Evolutionary conservation across 2,797 vertebrate genomes (phyloP), one percentile per base, ranked within the genome.

Genomic region (Momotus momota): DNA sequence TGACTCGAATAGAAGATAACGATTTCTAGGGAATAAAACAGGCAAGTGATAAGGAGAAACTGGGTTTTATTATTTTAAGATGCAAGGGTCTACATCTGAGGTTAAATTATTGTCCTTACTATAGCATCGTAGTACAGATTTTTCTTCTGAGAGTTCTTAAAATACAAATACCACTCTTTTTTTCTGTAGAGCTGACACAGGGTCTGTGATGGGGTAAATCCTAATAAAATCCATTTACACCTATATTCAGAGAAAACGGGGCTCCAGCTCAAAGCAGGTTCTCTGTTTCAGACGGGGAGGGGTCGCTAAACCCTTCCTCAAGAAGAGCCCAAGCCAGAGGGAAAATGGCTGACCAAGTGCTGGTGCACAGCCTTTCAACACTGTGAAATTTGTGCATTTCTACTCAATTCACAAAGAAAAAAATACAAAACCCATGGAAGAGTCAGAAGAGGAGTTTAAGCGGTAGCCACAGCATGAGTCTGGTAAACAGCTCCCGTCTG

Each of bases 1-100:
- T 94, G 88, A 98, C 97, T 94, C 94, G 96, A 84, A 98, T 40
- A 38, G 98, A 98, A 31, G 98, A 98, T 2, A 85, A 43, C 8
- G 98, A 97, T n/a, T 94, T 98, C 98, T 99, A 93, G 22, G 73
- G 77, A 94, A 88, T 20, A 86, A 91, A 75, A 33, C 25, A 81
- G 51, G 4, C 29, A 70, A 69, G 22, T 14, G 2, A 33, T 69
- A 83, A 88, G 25, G 11, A 49, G 9, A 71, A 54, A 29, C 1
- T 3, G 4, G 1, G 0, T 57, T 85, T 54, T 61, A 25, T 18
- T 35, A 41, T 38, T 80, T 78, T 48, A 52, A 58, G 1, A 11
- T 66, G 22, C 20, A 40, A 52, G 17, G 14, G 27, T 12, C 35
- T 69, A 45, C 6, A 41, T 1, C 10, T 60, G 33, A 1, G 3